phyloP scores from a whole-genome alignment of 2,113 vertebrate genomes.

The Geococcyx californianus region DNA sequence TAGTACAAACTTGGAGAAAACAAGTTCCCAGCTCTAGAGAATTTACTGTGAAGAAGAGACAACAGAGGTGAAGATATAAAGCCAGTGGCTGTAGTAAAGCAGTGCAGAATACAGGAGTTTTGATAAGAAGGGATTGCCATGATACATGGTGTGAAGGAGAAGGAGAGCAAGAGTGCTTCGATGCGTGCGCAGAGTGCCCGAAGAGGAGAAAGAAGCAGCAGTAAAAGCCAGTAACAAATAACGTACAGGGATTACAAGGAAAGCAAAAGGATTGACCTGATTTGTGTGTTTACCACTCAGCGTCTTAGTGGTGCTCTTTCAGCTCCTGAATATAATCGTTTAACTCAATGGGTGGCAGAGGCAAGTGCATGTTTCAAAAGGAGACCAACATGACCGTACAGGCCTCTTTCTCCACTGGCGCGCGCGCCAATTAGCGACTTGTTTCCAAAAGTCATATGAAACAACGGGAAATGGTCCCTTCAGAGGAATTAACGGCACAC shows the following conservation, averaged over 20 bases:
- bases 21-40: constrained; percentile 6
- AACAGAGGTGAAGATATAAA: constrained; percentile 8
- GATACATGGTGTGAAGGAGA: neutral
- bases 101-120: neutral
- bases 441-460: neutral
- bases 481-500: neutral
- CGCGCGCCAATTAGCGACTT: neutral
- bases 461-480: neutral
- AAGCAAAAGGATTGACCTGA: constrained; percentile 68
- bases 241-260: constrained; percentile 58
- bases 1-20: constrained; percentile 48
- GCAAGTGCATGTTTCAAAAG: accelerated
- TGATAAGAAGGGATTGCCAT: constrained; percentile 20
- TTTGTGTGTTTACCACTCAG: constrained; percentile 69
- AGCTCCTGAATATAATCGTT: neutral
- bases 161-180: neutral
- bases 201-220: constrained; percentile 11
- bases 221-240: constrained; percentile 35
- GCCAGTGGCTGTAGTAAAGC: neutral
- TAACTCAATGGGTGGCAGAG: neutral
- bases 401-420: neutral
- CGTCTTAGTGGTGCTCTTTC: neutral
- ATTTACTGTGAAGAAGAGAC: constrained; percentile 7
- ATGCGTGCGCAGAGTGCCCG: neutral
- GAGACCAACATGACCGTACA: accelerated